phyloP scores from a whole-genome alignment of 2,888 invertebrate genomes.

The Cephus rjabovi region DNA sequence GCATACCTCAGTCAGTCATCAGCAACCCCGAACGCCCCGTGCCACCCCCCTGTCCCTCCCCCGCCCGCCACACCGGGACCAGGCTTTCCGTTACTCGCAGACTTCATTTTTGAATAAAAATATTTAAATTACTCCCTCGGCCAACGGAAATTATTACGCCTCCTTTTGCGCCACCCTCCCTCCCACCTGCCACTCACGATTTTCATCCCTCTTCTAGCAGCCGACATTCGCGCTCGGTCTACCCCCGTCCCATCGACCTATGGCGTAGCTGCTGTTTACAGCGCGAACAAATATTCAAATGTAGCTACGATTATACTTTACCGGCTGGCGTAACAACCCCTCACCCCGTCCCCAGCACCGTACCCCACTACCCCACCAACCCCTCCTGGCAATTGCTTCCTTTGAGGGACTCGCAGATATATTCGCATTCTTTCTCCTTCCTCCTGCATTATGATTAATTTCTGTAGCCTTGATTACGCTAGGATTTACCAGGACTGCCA shows the following conservation, averaged over 20 bases:
- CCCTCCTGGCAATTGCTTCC: constrained; percentile 30
- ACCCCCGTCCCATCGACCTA: background rate
- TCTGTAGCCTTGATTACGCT: constrained; percentile 15
- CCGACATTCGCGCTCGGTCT: background rate
- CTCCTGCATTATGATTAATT: constrained; percentile 26
- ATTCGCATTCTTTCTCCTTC: constrained; percentile 9
- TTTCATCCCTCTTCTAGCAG: background rate
- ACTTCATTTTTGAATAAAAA: constrained; percentile 48
- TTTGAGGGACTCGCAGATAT: constrained; percentile 19
- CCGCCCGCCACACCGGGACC: constrained; percentile 22
- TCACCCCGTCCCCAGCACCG: background rate
- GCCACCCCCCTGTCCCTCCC: background rate
- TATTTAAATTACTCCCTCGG: constrained; percentile 45
- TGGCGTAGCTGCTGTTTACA: constrained; percentile 20
- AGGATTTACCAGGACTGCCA: constrained; percentile 3
- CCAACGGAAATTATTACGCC: constrained; percentile 45
- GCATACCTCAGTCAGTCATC: constrained; percentile 7
- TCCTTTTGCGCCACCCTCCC: constrained; percentile 11
- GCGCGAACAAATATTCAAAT: constrained; percentile 34
- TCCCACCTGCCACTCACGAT: background rate
- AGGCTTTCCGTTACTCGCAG: constrained; percentile 36
- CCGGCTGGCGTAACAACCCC: constrained; percentile 10
- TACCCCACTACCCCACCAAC: background rate
- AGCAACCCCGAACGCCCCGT: background rate
- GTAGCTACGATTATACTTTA: constrained; percentile 31